Conservation (phyloP, 2,888 invertebrate species). For the Caenorhabditis becei region DNA sequence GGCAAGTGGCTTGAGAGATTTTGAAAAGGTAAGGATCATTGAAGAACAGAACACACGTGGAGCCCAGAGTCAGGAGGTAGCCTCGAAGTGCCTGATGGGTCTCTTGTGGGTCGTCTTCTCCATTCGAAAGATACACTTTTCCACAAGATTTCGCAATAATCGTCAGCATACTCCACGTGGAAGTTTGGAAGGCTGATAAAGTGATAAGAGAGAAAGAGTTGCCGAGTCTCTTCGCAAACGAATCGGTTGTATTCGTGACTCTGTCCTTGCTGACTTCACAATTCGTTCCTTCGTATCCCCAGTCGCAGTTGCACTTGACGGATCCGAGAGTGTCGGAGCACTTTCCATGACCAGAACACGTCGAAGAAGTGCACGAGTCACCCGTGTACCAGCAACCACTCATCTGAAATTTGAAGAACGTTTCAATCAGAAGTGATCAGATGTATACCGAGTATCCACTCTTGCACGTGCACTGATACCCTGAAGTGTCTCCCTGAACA, state of each 20-base stretch:
- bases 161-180: constrained; percentile 30
- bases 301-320: constrained; percentile 47
- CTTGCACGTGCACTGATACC: constrained; percentile 37
- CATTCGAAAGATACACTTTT: constrained; percentile 46
- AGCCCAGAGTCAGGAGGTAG: constrained; percentile 43
- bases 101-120: constrained; percentile 59
- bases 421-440: background rate
- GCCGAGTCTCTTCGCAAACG: constrained; percentile 16
- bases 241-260: constrained; percentile 31
- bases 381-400: constrained; percentile 45
- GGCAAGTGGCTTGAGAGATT: constrained; percentile 46
- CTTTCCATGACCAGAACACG: constrained; percentile 45
- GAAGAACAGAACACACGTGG: constrained; percentile 48
- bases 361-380: constrained; percentile 15
- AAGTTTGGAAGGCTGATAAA: constrained; percentile 13
- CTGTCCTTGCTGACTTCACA: constrained; percentile 44
- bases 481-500: background rate
- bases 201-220: constrained; percentile 28
- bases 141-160: constrained; percentile 19
- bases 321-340: constrained; percentile 29
- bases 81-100: constrained; percentile 53
- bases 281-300: constrained; percentile 46
- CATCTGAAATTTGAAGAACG: constrained; percentile 34
- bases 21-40: constrained; percentile 52
- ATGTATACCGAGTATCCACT: constrained; percentile 24